Base-by-base conservation (phyloP, 2,113 vertebrate species). In the Antigone vipio region DNA sequence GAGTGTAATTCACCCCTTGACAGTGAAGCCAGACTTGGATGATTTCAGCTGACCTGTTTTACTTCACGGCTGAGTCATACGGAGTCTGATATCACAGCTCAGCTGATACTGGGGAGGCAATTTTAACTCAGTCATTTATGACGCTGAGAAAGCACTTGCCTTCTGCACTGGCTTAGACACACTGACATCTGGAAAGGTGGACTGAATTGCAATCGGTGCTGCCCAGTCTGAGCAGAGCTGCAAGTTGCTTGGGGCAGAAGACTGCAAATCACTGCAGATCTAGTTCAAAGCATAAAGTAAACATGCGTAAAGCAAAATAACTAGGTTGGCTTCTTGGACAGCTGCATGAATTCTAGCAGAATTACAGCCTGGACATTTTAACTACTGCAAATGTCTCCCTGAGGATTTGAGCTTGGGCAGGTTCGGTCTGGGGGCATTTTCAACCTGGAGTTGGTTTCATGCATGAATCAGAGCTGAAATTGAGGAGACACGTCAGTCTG, bases 391-490 rank as follows among this genome's bases (percentile, higher is more conserved):
- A 35, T 9, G 2, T 38, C 30, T 69, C 30, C 58, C 32, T 44
- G 47, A 67, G 34, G 32, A 47, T 40, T 66, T 91, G 34, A 63
- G 14, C 6, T 77, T 63, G 12, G 55, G 42, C 7, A 5, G 9
- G 32, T 21, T 75, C 4, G 5, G 11, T 47, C 21, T 24, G 27
- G 29, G 35, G 6, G 5, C 9, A n/a, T 72, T 81, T 89, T 40
- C 14, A 84, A 5, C 11, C 34, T 45, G 15, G 21, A 60, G 20
- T 0, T 53, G 13, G 58, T 85, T 77, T 81, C 40, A 14, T 2
- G 2, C 1, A 0, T 59, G 49, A 8, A 40, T 80, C 38, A n/a
- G 60, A 73, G 29, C 20, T 67, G 40, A 63, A 95, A 45, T 0
- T 8, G 16, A 63, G 40, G 11, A 81, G 14, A n/a, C 6, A 11